Evolutionary conservation across 2,888 invertebrate species (phyloP), one percentile per base, ranked within the genome.

Genomic region (Nycteola revayana): DNA sequence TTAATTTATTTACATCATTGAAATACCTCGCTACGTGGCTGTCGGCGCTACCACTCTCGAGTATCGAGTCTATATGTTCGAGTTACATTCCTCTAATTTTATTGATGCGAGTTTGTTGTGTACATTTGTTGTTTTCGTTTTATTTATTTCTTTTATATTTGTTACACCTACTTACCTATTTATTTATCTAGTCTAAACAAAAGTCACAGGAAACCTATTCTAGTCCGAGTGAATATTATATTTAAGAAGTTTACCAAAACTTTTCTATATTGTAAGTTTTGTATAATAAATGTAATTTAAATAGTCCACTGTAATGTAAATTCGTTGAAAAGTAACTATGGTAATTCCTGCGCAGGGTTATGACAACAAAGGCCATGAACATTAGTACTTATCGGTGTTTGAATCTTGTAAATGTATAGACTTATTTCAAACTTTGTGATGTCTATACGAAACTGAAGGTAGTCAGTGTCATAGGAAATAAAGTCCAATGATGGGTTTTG

Each of bases 41-140:
- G n/a, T n/a, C n/a, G n/a, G n/a, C n/a, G n/a, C n/a, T n/a, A n/a
- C n/a, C n/a, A n/a, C n/a, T n/a, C 10, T 9, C 28, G 39, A 10
- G 34, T 42, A 30, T 14, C 14, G 14, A 3, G 14, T 14, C 14
- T 14, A 42, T 48, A 49, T 43, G 55, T 49, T 45, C 40, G 49
- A 43, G 52, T 62, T 62, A 74, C 74, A 75, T 76, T 76, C 75
- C 74, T 68, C 24, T 66, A 64, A 63, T 60, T 44, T 62, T 65
- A 57, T 51, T 51, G 49, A 45, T 38, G 59, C 40, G 51, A 55
- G 52, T 60, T 64, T 66, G 67, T 70, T 67, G 49, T 52, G 51
- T 56, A 56, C 38, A 46, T 43, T 63, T 69, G 66, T 73, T 74
- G 60, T 66, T 70, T 59, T 53, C 42, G 57, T 67, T 66, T 68